Evolutionary conservation across 2,888 invertebrate species (phyloP).

Genomic region (Eupeodes luniger): DNA sequence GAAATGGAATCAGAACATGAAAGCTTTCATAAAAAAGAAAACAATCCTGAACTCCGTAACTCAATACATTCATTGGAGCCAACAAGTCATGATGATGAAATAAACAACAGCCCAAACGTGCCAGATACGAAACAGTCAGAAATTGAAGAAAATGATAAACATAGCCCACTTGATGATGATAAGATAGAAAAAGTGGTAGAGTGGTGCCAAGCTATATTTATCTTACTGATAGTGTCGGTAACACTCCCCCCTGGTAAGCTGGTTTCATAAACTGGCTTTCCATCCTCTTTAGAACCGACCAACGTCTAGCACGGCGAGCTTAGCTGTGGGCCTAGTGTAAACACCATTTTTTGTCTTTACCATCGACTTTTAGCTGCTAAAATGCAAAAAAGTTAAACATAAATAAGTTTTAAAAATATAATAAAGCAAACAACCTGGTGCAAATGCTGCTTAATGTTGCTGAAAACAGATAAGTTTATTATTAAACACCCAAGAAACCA

Average conservation of each 20-base stretch:
- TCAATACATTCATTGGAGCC: too few species aligned
- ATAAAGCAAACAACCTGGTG: neutral
- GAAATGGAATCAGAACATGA: neutral
- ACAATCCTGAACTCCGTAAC: neutral
- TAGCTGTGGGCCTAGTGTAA: too few species aligned
- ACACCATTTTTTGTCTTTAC: too few species aligned
- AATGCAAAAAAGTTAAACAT: too few species aligned
- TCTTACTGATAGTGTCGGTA: too few species aligned
- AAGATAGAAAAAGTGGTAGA: neutral
- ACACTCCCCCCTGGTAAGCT: too few species aligned
- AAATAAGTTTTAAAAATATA: neutral
- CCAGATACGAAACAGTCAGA: neutral
- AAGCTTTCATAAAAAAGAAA: neutral
- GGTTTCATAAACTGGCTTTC: too few species aligned
- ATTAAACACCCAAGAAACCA: neutral
- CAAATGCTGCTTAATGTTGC: neutral
- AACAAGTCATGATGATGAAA: neutral
- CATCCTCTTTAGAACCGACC: too few species aligned
- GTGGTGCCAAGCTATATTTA: too few species aligned
- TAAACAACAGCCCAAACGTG: neutral
- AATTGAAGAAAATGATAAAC: neutral
- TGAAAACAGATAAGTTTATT: neutral
- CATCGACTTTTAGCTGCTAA: too few species aligned
- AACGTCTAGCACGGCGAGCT: too few species aligned
- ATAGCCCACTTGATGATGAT: neutral